Evolutionary conservation across 2,113 vertebrate genomes (phyloP).

Genomic region (Albula goreensis): DNA sequence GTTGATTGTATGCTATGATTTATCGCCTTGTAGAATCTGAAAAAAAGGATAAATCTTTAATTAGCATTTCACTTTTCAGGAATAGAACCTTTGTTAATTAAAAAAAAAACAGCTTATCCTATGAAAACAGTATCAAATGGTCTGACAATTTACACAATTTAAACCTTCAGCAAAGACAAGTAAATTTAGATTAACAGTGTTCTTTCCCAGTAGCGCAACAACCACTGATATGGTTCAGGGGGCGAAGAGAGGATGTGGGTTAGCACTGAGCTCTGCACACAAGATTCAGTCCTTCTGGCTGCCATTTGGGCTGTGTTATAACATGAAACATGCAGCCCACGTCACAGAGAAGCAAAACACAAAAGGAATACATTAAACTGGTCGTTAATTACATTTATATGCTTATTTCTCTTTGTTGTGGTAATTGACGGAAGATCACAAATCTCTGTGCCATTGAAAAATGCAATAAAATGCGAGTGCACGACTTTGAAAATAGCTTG

Average conservation of each 20-base stretch:
- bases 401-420: slow-evolving; percentile 62
- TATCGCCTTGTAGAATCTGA: slow-evolving; percentile 88
- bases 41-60: slow-evolving; percentile 59
- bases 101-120: not conserved
- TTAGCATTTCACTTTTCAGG: not conserved
- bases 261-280: slow-evolving; percentile 38
- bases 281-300: slow-evolving; percentile 27
- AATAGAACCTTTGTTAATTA: not conserved
- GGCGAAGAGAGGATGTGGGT: slow-evolving; percentile 49
- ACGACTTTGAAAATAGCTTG: slow-evolving; percentile 36
- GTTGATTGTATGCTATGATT: slow-evolving; percentile 69
- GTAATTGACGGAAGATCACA: slow-evolving; percentile 53
- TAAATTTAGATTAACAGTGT: slow-evolving; percentile 27
- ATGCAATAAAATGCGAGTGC: slow-evolving; percentile 55
- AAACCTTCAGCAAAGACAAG: slow-evolving; percentile 49
- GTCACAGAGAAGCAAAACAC: slow-evolving; percentile 52
- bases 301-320: slow-evolving; percentile 58
- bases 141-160: slow-evolving; percentile 45
- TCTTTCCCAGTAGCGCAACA: slow-evolving; percentile 21
- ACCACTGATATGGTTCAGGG: slow-evolving; percentile 45
- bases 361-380: slow-evolving; percentile 53
- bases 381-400: slow-evolving; percentile 58
- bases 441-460: slow-evolving; percentile 53
- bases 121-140: slow-evolving; percentile 33
- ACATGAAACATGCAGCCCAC: slow-evolving; percentile 39